Conservation (phyloP, 2,113 vertebrate species). For the Anseranas semipalmata region DNA sequence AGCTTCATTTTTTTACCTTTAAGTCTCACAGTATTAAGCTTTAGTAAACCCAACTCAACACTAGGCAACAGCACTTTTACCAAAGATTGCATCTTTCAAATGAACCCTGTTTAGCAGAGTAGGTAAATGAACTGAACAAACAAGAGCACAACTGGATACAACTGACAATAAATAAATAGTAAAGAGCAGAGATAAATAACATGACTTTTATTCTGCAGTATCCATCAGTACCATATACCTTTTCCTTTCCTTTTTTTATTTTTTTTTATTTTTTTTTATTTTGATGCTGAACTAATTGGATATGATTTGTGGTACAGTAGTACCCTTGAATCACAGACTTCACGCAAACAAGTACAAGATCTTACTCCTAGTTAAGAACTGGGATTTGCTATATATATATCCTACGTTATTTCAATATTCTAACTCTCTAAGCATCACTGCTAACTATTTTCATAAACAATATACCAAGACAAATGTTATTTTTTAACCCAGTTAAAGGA, state of each 20-base stretch:
- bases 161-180: neutral
- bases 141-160: neutral
- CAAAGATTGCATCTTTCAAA: neutral
- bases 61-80: neutral
- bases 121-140: neutral
- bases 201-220: neutral
- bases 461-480: neutral
- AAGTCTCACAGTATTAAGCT: neutral
- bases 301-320: neutral
- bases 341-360: neutral
- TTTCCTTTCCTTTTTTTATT: no score
- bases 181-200: neutral
- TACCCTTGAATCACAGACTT: neutral
- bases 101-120: neutral
- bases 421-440: neutral
- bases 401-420: neutral
- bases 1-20: conserved; percentile 39
- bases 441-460: neutral
- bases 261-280: neutral
- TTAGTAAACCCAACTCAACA: neutral
- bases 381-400: neutral
- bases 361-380: neutral
- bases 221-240: neutral
- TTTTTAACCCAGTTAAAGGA: neutral
- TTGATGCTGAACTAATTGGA: neutral